Base-by-base conservation (phyloP, 35 echinoderm and acorn worm species). In the Ophioderma brevispina region DNA sequence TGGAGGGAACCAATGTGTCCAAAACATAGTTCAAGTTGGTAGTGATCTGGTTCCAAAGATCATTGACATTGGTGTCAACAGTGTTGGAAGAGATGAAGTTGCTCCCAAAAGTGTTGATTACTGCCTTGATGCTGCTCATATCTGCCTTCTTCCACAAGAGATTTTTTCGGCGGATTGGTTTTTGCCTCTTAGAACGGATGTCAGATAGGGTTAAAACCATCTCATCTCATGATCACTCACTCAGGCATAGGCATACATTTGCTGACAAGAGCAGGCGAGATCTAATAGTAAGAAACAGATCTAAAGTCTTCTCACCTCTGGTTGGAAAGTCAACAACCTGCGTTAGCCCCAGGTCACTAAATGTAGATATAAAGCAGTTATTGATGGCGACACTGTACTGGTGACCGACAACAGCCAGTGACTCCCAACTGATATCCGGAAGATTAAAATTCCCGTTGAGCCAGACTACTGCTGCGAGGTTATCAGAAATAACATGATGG, bases 141-240 rank as follows among this genome's bases (percentile, higher is more conserved):
- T 76, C 84, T 31, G 49, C 52, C 32, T 86, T 86, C 23, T 23
- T 70, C 84, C 84, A 86, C 18, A 64, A 33, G 11, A 75, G 21
- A 1, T 63, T 21, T 75, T 86, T 75, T 15, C 84, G 31, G 2
- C 52, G 31, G 10, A n/a, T 37, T 39, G 86, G 13, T 46, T 38
- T 88, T 0, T 79, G 0, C 15, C 35, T 39, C 30, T 76, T 80
- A 0, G 37, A 10, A 63, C 55, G 55, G n/a, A 63, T 63, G 55
- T 63, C 55, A 63, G 55, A 63, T 63, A 63, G 14, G n/a, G 55
- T 63, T 15, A 63, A n/a, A 63, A 63, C 55, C n/a, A n/a, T n/a
- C n/a, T n/a, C 55, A 63, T 63, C 55, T 63, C 55, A n/a, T 63
- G 55, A n/a, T 63, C 55, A n/a, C 55, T 63, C 55, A 63, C 55